A percentile compares a stretch with the other conserved stretches of the same genome.
These are phyloP conservation scores for Tiliacea aurago DNA, from an alignment of 2,888 invertebrate genomes.

Conservation along the genomic window DNA sequence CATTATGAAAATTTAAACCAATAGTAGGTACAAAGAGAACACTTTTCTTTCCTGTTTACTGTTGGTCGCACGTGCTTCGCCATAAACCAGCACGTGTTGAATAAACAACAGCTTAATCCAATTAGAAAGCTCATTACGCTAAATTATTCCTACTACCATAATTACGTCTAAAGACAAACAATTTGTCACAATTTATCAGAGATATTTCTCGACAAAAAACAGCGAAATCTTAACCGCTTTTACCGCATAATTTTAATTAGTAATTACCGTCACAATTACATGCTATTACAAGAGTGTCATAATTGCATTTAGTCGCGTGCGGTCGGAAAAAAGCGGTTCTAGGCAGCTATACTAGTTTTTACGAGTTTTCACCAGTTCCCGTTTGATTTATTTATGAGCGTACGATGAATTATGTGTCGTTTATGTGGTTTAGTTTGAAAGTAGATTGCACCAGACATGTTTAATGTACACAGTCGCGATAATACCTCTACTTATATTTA, in stretches of 20 bases:
- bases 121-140: conserved; percentile 50
- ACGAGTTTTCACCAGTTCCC: conserved; percentile 48
- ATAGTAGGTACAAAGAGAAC: not conserved
- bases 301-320: conserved; percentile 68
- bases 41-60: conserved; percentile 29
- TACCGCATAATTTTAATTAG: conserved; percentile 45
- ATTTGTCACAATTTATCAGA: conserved; percentile 68
- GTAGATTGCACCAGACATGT: conserved; percentile 5
- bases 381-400: conserved; percentile 54
- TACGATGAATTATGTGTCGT: conserved; percentile 40
- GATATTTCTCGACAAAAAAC: conserved; percentile 46
- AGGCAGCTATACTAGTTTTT: conserved; percentile 42
- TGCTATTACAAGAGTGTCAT: conserved; percentile 65
- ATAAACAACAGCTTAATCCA: conserved; percentile 45
- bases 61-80: conserved; percentile 12
- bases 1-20: not conserved
- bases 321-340: conserved; percentile 43
- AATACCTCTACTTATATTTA: not conserved
- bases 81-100: conserved; percentile 34
- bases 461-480: not conserved
- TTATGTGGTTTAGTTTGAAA: conserved; percentile 24
- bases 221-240: conserved; percentile 54
- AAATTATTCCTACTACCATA: conserved; percentile 42
- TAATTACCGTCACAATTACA: conserved; percentile 63
- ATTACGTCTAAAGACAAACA: conserved; percentile 41